Evolutionary conservation across 1,140 invertebrate species (phyloP), one percentile per base, ranked within the genome.

Genomic region (Sarcophaga bullata): DNA sequence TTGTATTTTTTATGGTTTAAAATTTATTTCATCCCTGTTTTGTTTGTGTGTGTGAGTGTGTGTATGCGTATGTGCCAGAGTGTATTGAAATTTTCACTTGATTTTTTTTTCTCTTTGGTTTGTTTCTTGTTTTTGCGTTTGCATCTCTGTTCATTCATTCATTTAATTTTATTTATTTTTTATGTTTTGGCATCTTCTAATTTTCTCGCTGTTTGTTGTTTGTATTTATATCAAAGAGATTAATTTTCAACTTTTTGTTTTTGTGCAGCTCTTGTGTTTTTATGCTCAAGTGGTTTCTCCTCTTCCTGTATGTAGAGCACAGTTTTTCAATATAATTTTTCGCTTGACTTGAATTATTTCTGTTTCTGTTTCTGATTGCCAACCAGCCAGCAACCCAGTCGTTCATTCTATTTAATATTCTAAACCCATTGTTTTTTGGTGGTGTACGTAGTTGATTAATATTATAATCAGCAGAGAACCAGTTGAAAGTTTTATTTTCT

Each of bases 231-330:
- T 58, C 54, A 37, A 37, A 37, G 10, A 58, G 54, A 37, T 58
- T 58, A 58, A 58, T 58, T 58, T 58, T 58, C 6, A n/a, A n/a
- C 8, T 62, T 68, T 68, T 68, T 68, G n/a, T 68, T 68, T 68
- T n/a, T 62, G 15, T 62, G 6, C 58, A 9, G 6, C 9, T 52
- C 50, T 52, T 9, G 50, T 9, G 17, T 68, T 68, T 68, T 68
- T 68, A 68, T 68, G 62, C 62, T 25, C 62, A 68, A 68, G 62
- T 68, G 62, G 62, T 68, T 68, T 68, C 19, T 68, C 62, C 19
- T 68, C 62, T 68, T 68, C 62, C 17, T 68, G 62, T 19, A 68
- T 68, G 4, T 68, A 25, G 62, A 25, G 9, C 17, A 68, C 25
- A 37, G 25, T 37, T 37, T 37, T 37, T 37, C 25, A 37, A 37